These are phyloP conservation scores for Branchipolynoe longqiensis DNA, from an alignment of 2,888 invertebrate species.

Conservation along the genomic window DNA sequence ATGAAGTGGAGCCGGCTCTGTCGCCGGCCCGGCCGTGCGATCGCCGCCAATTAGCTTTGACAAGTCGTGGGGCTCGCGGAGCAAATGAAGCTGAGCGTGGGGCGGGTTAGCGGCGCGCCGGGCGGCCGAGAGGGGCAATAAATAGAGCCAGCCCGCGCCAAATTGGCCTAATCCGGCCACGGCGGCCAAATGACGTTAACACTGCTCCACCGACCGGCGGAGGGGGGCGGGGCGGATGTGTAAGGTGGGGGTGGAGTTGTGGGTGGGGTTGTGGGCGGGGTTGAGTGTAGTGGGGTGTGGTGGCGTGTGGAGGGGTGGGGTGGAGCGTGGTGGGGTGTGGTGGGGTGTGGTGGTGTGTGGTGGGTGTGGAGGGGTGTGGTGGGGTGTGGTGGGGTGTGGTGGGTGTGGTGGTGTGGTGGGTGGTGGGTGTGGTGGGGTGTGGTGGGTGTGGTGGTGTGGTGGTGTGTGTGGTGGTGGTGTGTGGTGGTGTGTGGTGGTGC, in stretches of 20 bases:
- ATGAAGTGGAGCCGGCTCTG: conserved; percentile 32
- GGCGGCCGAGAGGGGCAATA: conserved; percentile 4
- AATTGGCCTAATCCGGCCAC: conserved; percentile 44
- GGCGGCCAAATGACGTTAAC: conserved; percentile 39
- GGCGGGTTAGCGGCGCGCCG: conserved; percentile 14
- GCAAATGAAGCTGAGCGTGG: not conserved
- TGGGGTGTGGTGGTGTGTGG: not conserved
- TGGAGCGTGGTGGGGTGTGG: not conserved
- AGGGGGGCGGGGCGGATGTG: not conserved
- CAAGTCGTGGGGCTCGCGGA: conserved; percentile 6
- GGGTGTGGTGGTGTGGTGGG: too few species aligned
- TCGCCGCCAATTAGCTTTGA: conserved; percentile 53
- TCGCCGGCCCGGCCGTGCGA: not conserved
- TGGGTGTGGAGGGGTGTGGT: not conserved
- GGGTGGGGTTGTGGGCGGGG: not conserved
- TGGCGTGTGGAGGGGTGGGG: not conserved
- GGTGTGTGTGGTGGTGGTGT: too few species aligned
- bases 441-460: too few species aligned
- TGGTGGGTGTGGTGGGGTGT: too few species aligned
- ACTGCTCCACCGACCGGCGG: conserved; percentile 23
- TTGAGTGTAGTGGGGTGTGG: not conserved
- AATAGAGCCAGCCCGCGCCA: conserved; percentile 14
- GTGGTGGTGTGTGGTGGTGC: too few species aligned
- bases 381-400: not conserved
- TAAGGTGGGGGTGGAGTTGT: not conserved